Conservation (phyloP, 2,888 invertebrate species). For the Melieria omissa region DNA sequence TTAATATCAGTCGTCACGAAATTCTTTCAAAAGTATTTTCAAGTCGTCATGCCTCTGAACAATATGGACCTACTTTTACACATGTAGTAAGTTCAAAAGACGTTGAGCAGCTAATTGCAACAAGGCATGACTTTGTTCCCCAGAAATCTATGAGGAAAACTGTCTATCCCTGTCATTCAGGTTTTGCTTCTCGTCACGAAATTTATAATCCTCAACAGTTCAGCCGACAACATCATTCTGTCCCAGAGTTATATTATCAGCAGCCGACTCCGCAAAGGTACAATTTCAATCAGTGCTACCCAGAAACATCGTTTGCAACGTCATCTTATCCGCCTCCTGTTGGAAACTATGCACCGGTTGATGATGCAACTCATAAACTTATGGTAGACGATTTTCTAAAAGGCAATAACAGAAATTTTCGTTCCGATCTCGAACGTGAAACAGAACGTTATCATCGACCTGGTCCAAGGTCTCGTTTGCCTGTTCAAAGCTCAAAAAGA, state of each 20-base stretch:
- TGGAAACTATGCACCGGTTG: slow-evolving; percentile 40
- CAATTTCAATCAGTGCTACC: too few relatives aligned
- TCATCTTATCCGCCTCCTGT: too few relatives aligned
- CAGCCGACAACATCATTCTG: too few relatives aligned
- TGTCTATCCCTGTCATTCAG: too few relatives aligned
- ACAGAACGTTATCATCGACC: neutral
- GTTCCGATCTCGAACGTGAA: too few relatives aligned
- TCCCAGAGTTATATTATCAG: too few relatives aligned
- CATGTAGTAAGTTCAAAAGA: slow-evolving; percentile 68
- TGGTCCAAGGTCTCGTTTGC: slow-evolving; percentile 40
- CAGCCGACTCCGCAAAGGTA: too few relatives aligned
- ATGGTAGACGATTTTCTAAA: slow-evolving; percentile 62
- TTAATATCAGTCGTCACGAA: slow-evolving; percentile 72
- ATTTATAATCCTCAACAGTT: too few relatives aligned
- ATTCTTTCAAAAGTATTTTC: slow-evolving; percentile 75
- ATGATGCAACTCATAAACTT: slow-evolving; percentile 59
- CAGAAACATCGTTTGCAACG: too few relatives aligned
- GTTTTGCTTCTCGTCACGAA: too few relatives aligned
- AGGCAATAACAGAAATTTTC: slow-evolving; percentile 42
- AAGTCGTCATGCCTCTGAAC: slow-evolving; percentile 76
- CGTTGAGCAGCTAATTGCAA: slow-evolving; percentile 55
- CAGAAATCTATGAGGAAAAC: too few relatives aligned
- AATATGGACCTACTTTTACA: slow-evolving; percentile 70
- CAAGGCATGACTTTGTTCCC: slow-evolving; percentile 38
- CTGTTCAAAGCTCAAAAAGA: slow-evolving; percentile 36